Evolutionary conservation across 1,140 invertebrate genomes (phyloP).

Genomic region (Ceratosolen fusciceps): DNA sequence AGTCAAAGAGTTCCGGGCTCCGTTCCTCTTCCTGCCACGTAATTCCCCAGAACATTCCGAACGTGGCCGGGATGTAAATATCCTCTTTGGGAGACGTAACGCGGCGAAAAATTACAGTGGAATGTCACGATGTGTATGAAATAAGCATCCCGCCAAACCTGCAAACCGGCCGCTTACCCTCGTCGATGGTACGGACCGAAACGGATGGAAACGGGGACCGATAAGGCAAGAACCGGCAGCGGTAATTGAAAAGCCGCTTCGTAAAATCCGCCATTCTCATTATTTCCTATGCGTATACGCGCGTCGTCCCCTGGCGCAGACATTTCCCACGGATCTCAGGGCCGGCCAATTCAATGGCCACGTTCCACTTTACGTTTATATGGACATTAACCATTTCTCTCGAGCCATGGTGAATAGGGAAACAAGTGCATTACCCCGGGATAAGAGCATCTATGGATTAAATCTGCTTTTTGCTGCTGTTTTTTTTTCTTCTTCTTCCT

Average conservation of each 20-base stretch:
- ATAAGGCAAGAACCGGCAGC: background rate
- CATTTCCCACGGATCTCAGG: background rate
- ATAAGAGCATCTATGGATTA: background rate
- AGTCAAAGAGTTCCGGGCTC: slow-evolving; percentile 47
- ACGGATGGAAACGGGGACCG: too few species aligned
- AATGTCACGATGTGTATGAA: slow-evolving; percentile 20
- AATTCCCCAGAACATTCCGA: slow-evolving; percentile 57
- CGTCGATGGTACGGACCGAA: too few species aligned
- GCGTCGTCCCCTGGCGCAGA: too few species aligned
- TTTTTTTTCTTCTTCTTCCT: too few species aligned
- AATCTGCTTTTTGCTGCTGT: too few species aligned
- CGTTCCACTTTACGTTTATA: background rate
- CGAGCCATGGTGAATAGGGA: background rate
- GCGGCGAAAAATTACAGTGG: slow-evolving; percentile 42
- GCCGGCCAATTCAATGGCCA: background rate
- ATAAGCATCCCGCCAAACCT: background rate
- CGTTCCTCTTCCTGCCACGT: slow-evolving; percentile 50
- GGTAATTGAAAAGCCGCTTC: background rate
- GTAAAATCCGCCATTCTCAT: background rate
- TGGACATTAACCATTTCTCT: background rate
- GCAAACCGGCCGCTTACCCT: too few species aligned
- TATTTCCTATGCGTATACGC: background rate
- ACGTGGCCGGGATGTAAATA: slow-evolving; percentile 49
- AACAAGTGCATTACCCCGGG: slow-evolving; percentile 8
- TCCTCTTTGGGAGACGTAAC: slow-evolving; percentile 31